Evolutionary conservation across 2,888 invertebrate genomes (phyloP), one percentile per base, ranked within the genome.

Genomic region (Eupithecia dodoneata): DNA sequence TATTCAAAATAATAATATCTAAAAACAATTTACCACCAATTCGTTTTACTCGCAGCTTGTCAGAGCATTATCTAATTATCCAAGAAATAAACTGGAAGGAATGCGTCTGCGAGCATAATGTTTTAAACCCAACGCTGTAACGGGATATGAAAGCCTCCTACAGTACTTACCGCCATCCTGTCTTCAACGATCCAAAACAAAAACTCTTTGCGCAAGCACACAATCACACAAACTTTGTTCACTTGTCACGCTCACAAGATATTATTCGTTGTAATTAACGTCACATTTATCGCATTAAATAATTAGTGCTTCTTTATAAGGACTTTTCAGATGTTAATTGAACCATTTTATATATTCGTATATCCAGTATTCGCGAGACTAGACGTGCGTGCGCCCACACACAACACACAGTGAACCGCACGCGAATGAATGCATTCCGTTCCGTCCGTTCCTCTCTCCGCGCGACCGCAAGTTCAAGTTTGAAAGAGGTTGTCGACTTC

Each of bases 181-280:
- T 59, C 59, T 59, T 18, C 59, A 59, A 59, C n/a, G 18, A 59
- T 59, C 59, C 59, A 59, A 59, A 59, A 59, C 59, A 59, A n/a
- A n/a, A 18, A 18, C n/a, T 59, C 18, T 13, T 59, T 9, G 59
- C 59, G 10, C n/a, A 9, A 13, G 3, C n/a, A 9, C 18, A 55
- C 55, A 59, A 9, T 7, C 3, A 59, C 18, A 59, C 59, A 18
- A 18, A 59, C 18, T 59, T 59, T 18, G 18, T 9, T 18, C 59
- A 59, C 55, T 55, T 55, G 2, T 3, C 7, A 9, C n/a, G 9
- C 6, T n/a, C 59, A 59, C n/a, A 30, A 30, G 30, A 30, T 59
- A 59, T 9, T 52, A 59, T 59, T 59, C 4, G 18, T 10, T 59
- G 18, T 9, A 59, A 18, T 59, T 59, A 59, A 18, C 18, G 10